Evolutionary conservation across 2,113 vertebrate species (phyloP).

Genomic region (Lucifuga dentata): DNA sequence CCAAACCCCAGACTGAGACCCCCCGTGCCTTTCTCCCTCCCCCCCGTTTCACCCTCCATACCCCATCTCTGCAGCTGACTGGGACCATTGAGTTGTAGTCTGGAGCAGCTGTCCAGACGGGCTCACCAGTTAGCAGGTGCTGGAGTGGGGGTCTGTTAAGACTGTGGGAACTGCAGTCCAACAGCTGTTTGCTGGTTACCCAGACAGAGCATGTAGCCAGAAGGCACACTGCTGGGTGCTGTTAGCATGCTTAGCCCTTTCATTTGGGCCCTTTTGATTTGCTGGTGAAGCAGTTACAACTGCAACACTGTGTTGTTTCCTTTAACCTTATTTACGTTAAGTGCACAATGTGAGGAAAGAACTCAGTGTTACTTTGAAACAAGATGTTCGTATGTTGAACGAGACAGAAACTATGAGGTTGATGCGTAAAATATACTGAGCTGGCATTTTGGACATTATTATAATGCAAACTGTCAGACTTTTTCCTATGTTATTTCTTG

Average conservation of each 20-base stretch:
- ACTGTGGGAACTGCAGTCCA: conserved; percentile 75
- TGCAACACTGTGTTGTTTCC: neutral
- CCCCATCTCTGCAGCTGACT: conserved; percentile 74
- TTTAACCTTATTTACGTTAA: conserved; percentile 6
- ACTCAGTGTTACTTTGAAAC: neutral
- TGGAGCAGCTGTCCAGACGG: conserved; percentile 62
- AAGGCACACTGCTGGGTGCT: conserved; percentile 62
- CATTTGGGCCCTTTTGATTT: conserved; percentile 45
- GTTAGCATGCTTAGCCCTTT: conserved; percentile 54
- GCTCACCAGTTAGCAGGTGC: conserved; percentile 78
- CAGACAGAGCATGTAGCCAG: conserved; percentile 60
- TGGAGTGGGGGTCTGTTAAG: conserved; percentile 67
- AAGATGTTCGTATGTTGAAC: neutral
- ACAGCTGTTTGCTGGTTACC: conserved; percentile 77
- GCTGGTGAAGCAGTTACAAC: conserved; percentile 19
- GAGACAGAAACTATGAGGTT: neutral
- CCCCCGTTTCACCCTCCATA: conserved; percentile 34
- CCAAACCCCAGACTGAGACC: conserved; percentile 55
- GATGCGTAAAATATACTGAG: neutral
- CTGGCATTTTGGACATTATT: neutral
- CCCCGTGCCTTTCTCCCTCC: conserved; percentile 20
- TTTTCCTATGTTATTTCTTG: too few relatives aligned
- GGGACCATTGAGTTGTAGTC: conserved; percentile 71
- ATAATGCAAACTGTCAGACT: neutral
- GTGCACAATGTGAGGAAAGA: neutral